Base-by-base conservation (phyloP, 2,888 invertebrate genomes). In the Plutella xylostella region DNA sequence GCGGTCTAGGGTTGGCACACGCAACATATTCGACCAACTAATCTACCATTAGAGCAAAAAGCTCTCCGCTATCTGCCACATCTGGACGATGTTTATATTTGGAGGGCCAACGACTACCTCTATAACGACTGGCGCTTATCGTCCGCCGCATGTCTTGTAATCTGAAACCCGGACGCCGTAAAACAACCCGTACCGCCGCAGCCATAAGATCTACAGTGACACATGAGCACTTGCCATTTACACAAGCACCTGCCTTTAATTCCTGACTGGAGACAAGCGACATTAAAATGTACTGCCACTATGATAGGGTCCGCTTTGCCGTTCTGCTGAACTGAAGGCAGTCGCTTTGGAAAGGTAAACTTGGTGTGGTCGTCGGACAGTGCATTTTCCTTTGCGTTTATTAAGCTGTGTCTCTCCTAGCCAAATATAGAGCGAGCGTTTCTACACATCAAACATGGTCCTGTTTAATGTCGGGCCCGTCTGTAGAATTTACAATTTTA, bases 71-170 rank as follows among this genome's bases (percentile, higher is more conserved):
- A 80, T 82, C 82, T 76, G 70, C 65, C 61, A 76, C 82, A 82
- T 79, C 80, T 82, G 82, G 72, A 64, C 71, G 70, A 75, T 78
- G 80, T 80, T 79, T 78, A 80, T 79, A 79, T 77, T 80, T 78
- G 72, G 72, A 77, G 76, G 77, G 75, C 70, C 73, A 61, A 67
- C 70, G 70, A 71, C 74, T 77, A 77, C 82, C 80, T 79, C 71
- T 76, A 65, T 82, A 80, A 82, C 72, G 79, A 78, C 73, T 64
- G 51, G 60, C 68, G 71, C 74, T 80, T 76, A 80, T 78, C 75
- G 62, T 68, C 56, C 65, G 68, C 68, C 71, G 68, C 72, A 65
- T 74, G 73, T 75, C 75, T 76, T 72, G 72, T 76, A 75, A 77
- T 76, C 71, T 35, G 21, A 42, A 48, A 30, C 42, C 58, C 52